These are phyloP conservation scores for Dromococcyx pavoninus DNA, from an alignment of 2,797 vertebrate species.

Conservation along the genomic window DNA sequence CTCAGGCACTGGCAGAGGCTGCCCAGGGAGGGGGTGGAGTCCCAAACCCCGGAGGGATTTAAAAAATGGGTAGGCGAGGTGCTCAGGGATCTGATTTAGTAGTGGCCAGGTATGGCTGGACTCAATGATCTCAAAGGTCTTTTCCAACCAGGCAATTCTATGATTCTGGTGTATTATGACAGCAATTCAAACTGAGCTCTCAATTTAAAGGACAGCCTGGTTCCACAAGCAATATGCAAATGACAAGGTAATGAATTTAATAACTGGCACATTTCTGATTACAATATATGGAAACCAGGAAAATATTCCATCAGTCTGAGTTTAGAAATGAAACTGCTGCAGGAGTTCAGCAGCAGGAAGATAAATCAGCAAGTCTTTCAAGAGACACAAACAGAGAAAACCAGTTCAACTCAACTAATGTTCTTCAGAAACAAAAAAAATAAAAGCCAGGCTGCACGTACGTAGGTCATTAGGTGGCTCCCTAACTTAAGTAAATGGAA, in stretches of 20 bases:
- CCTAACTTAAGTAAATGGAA: constrained; percentile 30
- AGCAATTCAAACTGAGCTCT: constrained; percentile 23
- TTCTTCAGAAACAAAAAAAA: not conserved
- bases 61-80: too few species aligned
- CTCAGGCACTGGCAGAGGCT: too few species aligned
- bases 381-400: not conserved
- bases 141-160: too few species aligned
- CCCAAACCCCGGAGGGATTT: too few species aligned
- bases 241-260: not conserved
- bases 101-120: too few species aligned
- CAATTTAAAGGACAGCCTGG: constrained; percentile 19
- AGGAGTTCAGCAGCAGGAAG: not conserved
- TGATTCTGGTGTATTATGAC: not conserved
- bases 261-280: not conserved
- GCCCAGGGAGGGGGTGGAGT: too few species aligned
- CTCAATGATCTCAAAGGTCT: too few species aligned
- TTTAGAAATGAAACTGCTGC: not conserved
- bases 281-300: not conserved
- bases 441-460: not conserved
- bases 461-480: constrained; percentile 56
- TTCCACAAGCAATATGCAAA: not conserved
- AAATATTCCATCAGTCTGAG: not conserved
- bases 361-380: not conserved
- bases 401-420: not conserved
- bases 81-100: too few species aligned